Conservation (phyloP, 2,113 vertebrate genomes). For the Blennius ocellaris region DNA sequence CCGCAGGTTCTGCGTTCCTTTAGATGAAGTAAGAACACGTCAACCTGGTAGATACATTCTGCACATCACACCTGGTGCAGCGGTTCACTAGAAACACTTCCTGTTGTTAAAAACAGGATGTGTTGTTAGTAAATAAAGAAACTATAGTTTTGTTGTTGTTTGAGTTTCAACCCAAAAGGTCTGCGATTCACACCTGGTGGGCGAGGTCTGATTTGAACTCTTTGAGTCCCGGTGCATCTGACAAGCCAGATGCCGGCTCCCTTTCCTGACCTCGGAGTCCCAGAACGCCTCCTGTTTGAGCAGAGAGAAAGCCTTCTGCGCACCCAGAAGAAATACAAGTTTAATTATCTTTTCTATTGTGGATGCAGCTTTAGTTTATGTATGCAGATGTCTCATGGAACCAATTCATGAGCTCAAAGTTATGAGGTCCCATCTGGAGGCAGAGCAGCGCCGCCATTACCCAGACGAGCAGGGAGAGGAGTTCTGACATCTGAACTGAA, state of each 20-base stretch:
- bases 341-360: constrained; percentile 53
- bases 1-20: too few species aligned
- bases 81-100: too few species aligned
- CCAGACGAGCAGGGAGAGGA: not conserved
- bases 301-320: constrained; percentile 39
- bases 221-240: not conserved
- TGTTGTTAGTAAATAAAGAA: constrained; percentile 15
- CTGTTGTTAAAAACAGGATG: too few species aligned
- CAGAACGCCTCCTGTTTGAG: constrained; percentile 44
- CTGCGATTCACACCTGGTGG: not conserved
- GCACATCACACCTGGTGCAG: too few species aligned
- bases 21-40: too few species aligned
- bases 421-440: constrained; percentile 55
- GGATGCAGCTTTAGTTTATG: constrained; percentile 54
- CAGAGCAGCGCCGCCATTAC: constrained; percentile 32
- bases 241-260: not conserved
- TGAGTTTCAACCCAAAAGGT: not conserved
- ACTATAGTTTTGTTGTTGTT: constrained; percentile 17
- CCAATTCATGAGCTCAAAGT: constrained; percentile 42
- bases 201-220: constrained; percentile 5
- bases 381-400: constrained; percentile 54
- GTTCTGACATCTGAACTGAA: too few species aligned
- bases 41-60: too few species aligned
- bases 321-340: constrained; percentile 36
- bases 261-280: constrained; percentile 11